A percentile compares a stretch with the other conserved stretches of the same genome.
These are phyloP conservation scores for Botia almorhae DNA, from an alignment of 2,797 vertebrate genomes.

Conservation along the genomic window DNA sequence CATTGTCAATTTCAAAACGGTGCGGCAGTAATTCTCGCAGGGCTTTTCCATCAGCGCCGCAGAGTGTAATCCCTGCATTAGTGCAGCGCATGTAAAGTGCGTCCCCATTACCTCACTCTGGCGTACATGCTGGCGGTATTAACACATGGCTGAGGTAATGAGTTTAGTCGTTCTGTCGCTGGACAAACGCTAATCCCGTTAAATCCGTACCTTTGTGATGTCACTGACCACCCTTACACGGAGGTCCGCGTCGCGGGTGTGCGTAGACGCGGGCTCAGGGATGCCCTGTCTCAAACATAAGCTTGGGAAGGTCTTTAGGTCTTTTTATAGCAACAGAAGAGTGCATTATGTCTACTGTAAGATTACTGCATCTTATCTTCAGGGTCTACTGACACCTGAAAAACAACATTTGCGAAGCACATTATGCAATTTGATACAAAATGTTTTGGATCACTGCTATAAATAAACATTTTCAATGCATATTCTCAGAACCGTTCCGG, in stretches of 20 bases:
- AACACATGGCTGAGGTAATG: constrained; percentile 47
- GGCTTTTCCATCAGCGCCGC: constrained; percentile 36
- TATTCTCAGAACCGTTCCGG: neutral
- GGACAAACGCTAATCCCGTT: constrained; percentile 44
- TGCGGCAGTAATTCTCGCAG: neutral
- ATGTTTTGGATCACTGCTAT: neutral
- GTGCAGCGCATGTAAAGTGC: neutral
- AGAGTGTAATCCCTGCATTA: constrained; percentile 30
- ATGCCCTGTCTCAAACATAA: constrained; percentile 36
- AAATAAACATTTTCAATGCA: neutral
- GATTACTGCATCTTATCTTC: neutral
- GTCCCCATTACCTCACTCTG: constrained; percentile 13
- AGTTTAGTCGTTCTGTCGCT: constrained; percentile 40
- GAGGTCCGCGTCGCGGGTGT: neutral
- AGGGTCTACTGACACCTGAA: neutral
- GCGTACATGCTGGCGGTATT: neutral
- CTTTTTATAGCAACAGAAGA: constrained; percentile 11
- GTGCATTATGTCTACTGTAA: neutral
- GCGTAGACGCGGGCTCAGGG: constrained; percentile 39
- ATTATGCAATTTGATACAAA: neutral
- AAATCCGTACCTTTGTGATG: constrained; percentile 40
- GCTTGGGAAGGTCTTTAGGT: constrained; percentile 34
- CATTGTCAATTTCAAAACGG: constrained; percentile 25
- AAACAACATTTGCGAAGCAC: neutral
- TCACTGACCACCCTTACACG: constrained; percentile 26